phyloP scores from a whole-genome alignment of 2,113 vertebrate species.

The Typhlomys cinereus region DNA sequence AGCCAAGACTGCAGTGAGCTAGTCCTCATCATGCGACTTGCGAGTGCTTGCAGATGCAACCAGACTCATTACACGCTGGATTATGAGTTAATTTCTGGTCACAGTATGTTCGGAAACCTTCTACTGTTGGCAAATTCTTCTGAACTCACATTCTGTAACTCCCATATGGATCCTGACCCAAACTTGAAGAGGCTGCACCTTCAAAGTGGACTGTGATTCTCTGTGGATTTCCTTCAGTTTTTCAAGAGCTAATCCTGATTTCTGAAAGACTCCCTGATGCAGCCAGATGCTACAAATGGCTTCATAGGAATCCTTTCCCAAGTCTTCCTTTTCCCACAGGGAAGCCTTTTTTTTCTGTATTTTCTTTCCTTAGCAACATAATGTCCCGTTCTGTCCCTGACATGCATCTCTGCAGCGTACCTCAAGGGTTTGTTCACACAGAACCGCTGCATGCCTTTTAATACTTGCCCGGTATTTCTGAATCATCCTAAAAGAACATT shows the following conservation, averaged over 20 bases:
- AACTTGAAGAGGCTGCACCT: not conserved
- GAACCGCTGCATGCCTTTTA: too few relatives aligned
- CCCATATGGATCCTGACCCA: not conserved
- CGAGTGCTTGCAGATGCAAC: not conserved
- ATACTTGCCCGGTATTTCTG: not conserved
- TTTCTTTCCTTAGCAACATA: not conserved
- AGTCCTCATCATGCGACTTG: not conserved
- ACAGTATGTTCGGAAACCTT: not conserved
- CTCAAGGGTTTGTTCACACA: not conserved
- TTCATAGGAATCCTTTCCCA: not conserved
- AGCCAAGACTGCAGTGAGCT: not conserved
- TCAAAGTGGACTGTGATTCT: not conserved
- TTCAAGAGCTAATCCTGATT: not conserved
- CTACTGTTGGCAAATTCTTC: not conserved
- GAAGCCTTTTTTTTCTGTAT: too few relatives aligned
- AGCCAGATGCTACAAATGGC: not conserved
- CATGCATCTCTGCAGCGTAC: accelerated
- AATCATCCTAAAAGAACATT: not conserved
- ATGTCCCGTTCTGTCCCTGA: accelerated
- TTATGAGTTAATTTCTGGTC: not conserved
- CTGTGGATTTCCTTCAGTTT: not conserved
- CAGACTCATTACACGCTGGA: not conserved
- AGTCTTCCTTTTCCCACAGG: not conserved
- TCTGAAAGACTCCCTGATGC: accelerated
- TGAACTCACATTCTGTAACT: not conserved